Base-by-base conservation (phyloP, 2,113 vertebrate genomes). In the Lontra canadensis region DNA sequence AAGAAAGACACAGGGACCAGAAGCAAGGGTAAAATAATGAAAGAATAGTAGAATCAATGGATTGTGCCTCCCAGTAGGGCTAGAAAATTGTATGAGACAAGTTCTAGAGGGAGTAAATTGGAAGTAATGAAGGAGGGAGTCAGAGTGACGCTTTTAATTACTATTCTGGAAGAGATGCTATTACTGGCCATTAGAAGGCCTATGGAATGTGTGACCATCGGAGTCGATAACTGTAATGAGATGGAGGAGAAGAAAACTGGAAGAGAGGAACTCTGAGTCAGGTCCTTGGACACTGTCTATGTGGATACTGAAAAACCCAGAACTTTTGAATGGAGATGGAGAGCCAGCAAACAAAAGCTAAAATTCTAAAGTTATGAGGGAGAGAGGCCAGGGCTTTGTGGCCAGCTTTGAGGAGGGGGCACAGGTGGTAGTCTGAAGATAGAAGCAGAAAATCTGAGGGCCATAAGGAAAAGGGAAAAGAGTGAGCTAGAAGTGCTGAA, bases 91-190 rank as follows among this genome's bases (percentile, higher is more conserved):
- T 71, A 39, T 26, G 31, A 89, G 39, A 15, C 23, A 36, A 83
- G 31, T 39, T 93, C 69, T 42, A 47, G 55, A 94, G 14, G 31
- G 61, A 83, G 5, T 57, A 55, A 88, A 26, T 18, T 80, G 34
- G 42, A 90, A 93, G 96, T 18, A 86, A 11, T 69, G 25, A 6
- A 92, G n/a, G 63, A 36, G 12, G 42, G 57, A 18, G 4, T n/a
- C 44, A 59, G n/a, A 88, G 39, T 44, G 88, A 92, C 29, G 25
- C n/a, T 92, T 87, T n/a, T 26, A 90, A 44, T 52, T 15, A 25
- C 42, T 36, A 21, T 65, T 21, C n/a, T n/a, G 36, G 87, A 95
- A 23, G 15, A 88, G 8, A n/a, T 14, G 8, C 12, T 26, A 6
- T 76, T 80, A 63, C 20, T 18, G 42, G 10, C 52, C n/a, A 91